Conservation (phyloP, 2,113 vertebrate genomes). For the Ornithorhynchus anatinus region DNA sequence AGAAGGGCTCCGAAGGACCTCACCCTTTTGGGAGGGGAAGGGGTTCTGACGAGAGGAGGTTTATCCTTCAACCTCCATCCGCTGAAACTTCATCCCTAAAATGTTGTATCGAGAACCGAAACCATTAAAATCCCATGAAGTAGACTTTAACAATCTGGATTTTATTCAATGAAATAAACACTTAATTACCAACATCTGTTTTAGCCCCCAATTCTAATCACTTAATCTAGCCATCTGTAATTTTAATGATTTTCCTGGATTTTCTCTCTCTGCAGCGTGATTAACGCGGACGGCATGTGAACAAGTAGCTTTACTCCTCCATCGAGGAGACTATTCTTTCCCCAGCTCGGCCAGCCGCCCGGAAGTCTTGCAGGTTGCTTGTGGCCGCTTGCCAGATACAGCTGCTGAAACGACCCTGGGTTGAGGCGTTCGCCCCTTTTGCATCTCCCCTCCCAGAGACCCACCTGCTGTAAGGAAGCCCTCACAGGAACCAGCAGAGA, state of each 20-base stretch:
- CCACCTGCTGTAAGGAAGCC: background rate
- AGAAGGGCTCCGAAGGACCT: too few relatives aligned
- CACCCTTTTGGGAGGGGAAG: background rate
- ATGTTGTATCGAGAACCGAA: conserved; percentile 49
- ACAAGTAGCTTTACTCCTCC: conserved; percentile 34
- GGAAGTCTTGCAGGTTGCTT: conserved; percentile 3
- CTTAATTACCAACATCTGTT: conserved; percentile 82
- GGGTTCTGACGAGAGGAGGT: background rate
- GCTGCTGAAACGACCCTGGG: background rate
- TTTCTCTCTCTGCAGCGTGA: conserved; percentile 72
- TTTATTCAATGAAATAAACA: conserved; percentile 77
- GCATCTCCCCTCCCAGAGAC: background rate
- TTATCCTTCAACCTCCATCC: conserved; percentile 21
- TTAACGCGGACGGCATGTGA: conserved; percentile 62
- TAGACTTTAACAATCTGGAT: conserved; percentile 71
- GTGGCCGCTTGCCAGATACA: conserved; percentile 44
- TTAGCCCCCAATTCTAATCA: conserved; percentile 79
- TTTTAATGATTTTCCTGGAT: conserved; percentile 73
- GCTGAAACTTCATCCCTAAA: conserved; percentile 48
- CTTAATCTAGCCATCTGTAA: conserved; percentile 78
- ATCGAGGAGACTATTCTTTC: background rate
- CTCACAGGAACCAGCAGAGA: background rate
- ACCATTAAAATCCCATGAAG: conserved; percentile 57
- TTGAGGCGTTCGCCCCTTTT: background rate
- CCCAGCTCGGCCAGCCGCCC: background rate